Evolutionary conservation across 2,888 invertebrate genomes (phyloP).

Genomic region (Eurois occulta): DNA sequence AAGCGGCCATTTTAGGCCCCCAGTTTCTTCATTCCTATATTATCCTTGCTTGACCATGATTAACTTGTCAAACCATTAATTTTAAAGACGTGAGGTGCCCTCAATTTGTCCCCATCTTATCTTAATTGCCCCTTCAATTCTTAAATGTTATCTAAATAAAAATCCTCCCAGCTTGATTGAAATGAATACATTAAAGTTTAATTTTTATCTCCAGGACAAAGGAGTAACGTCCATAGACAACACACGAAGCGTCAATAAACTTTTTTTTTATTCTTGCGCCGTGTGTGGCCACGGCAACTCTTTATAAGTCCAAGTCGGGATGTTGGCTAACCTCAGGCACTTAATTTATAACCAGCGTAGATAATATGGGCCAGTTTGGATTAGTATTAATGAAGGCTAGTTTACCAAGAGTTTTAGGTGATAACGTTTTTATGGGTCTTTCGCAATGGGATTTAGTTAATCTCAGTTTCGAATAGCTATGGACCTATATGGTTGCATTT

Average conservation of each 20-base stretch:
- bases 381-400: conserved; percentile 77
- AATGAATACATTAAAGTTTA: conserved; percentile 63
- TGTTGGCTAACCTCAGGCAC: conserved; percentile 78
- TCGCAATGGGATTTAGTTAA: conserved; percentile 57
- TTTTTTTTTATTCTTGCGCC: conserved; percentile 69
- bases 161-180: conserved; percentile 61
- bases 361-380: conserved; percentile 78
- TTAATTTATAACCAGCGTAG: conserved; percentile 81
- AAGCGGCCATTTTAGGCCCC: too few relatives aligned
- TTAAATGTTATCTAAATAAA: conserved; percentile 60
- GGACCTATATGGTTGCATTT: conserved; percentile 39
- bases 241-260: conserved; percentile 66
- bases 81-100: conserved; percentile 4
- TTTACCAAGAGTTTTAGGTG: conserved; percentile 69
- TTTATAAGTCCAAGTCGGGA: conserved; percentile 75
- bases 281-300: conserved; percentile 81
- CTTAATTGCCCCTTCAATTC: conserved; percentile 57
- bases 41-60: conserved; percentile 13
- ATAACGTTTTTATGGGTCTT: conserved; percentile 68
- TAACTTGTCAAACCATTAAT: conserved; percentile 20
- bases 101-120: conserved; percentile 50
- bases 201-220: conserved; percentile 66
- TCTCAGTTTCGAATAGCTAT: conserved; percentile 47
- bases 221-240: conserved; percentile 61
- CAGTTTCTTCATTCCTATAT: background rate